Evolutionary conservation across 2,888 invertebrate species (phyloP), one percentile per base, ranked within the genome.

Genomic region (Volucella inanis): DNA sequence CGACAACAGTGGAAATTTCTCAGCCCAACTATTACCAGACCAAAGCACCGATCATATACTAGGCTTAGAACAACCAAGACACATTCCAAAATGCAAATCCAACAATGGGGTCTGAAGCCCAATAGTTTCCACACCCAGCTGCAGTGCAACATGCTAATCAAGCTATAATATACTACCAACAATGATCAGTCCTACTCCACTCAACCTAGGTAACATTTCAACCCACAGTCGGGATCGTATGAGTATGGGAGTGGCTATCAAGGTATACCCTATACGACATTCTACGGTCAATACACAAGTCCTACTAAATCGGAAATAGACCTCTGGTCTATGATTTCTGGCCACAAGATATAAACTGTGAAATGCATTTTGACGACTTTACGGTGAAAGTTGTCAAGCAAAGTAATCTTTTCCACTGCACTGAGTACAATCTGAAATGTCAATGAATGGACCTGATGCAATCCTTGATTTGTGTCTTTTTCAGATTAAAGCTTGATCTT

Each of bases 291-390:
- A 18, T 18, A 18, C 18, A 18, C 18, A 18, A 2, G 18, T 88
- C 91, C 92, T n/a, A n/a, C n/a, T n/a, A n/a, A n/a, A n/a, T n/a
- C n/a, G n/a, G n/a, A n/a, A n/a, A n/a, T n/a, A n/a, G n/a, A n/a
- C n/a, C n/a, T n/a, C n/a, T n/a, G n/a, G n/a, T n/a, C n/a, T n/a
- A n/a, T n/a, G n/a, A n/a, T 1, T 92, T 89, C 62, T 92, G 92
- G 92, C 92, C 92, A 0, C 90, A 91, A 75, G 84, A 88, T 9
- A 55, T 90, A 0, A 89, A 91, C 55, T 89, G 89, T 47, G 89
- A 92, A 80, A 88, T 89, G 15, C 89, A 90, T 75, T 92, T 15
- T n/a, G n/a, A n/a, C n/a, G n/a, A n/a, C n/a, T n/a, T n/a, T n/a
- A n/a, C n/a, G n/a, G n/a, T n/a, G n/a, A n/a, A n/a, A n/a, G n/a